Percentiles rank a stretch among this genome's conserved stretches.
These are phyloP conservation scores for Catharus bicknelli DNA, from an alignment of 2,113 vertebrate species.

Conservation along the genomic window DNA sequence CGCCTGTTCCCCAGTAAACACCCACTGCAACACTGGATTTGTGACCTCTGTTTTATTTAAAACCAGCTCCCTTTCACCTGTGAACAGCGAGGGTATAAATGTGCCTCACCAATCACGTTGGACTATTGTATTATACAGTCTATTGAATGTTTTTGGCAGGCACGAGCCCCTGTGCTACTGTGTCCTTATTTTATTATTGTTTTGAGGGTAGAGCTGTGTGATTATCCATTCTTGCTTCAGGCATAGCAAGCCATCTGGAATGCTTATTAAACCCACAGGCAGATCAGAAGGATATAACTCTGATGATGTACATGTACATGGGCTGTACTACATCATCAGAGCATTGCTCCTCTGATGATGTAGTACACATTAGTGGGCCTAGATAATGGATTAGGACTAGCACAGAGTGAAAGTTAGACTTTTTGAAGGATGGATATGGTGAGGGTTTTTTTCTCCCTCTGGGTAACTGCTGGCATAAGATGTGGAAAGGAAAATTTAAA, in stretches of 20 bases:
- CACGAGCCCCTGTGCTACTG: constrained; percentile 64
- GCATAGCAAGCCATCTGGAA: constrained; percentile 81
- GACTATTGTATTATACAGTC: constrained; percentile 72
- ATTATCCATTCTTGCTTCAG: constrained; percentile 81
- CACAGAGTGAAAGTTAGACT: constrained; percentile 62
- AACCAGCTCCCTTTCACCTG: constrained; percentile 68
- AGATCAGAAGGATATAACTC: constrained; percentile 77
- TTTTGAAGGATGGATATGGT: constrained; percentile 63
- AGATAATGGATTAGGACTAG: constrained; percentile 74
- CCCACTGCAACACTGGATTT: not conserved
- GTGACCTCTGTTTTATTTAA: constrained; percentile 62
- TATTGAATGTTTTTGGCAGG: constrained; percentile 75
- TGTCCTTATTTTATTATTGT: constrained; percentile 81
- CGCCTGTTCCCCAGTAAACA: not conserved
- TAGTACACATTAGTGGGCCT: constrained; percentile 64
- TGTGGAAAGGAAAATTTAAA: constrained; percentile 71
- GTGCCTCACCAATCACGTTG: constrained; percentile 67
- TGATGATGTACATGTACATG: constrained; percentile 60
- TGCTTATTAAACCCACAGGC: constrained; percentile 76
- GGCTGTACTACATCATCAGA: constrained; percentile 71
- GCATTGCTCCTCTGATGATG: constrained; percentile 73
- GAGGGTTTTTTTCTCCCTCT: constrained; percentile 57
- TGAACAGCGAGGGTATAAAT: constrained; percentile 63
- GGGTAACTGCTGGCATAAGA: constrained; percentile 73
- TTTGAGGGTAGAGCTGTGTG: constrained; percentile 74